Conservation (phyloP, 2,888 invertebrate genomes). For the Caenorhabditis sp. region DNA sequence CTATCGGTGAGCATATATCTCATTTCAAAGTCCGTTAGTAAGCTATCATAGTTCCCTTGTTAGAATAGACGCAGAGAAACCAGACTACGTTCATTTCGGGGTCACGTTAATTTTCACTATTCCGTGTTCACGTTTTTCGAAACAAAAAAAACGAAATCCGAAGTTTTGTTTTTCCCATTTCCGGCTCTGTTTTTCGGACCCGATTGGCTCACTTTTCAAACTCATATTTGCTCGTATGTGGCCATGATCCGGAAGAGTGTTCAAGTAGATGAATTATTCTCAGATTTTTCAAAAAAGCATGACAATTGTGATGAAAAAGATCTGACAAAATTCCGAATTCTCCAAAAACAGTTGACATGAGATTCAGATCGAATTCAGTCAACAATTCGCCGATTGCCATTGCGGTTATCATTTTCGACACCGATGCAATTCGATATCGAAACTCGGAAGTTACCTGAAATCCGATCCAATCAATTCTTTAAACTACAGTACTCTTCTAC, state of each 20-base stretch:
- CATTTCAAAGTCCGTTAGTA: no score
- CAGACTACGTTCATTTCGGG: no score
- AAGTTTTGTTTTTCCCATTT: no score
- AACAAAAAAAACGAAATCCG: no score
- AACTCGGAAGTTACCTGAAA: conserved; percentile 39
- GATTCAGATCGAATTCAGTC: background rate
- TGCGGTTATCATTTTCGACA: conserved; percentile 52
- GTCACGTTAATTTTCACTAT: no score
- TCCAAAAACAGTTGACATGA: conserved; percentile 32
- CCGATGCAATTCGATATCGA: conserved; percentile 53
- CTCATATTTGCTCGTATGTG: conserved; percentile 48
- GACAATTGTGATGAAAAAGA: conserved; percentile 23
- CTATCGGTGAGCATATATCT: no score
- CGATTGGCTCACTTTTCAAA: conserved; percentile 31
- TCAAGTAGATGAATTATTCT: conserved; percentile 47
- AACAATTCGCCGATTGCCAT: conserved; percentile 52
- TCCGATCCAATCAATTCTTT: background rate
- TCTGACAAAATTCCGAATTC: conserved; percentile 34
- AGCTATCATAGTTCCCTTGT: no score
- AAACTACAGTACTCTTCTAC: conserved; percentile 11
- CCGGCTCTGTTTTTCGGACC: no score
- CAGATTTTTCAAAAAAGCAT: conserved; percentile 32
- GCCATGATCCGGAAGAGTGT: conserved; percentile 53
- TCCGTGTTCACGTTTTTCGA: no score
- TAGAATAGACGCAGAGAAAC: no score